Evolutionary conservation across 2,797 vertebrate species (phyloP), one percentile per base, ranked within the genome.

Genomic region (Melanotaenia pygmaea): DNA sequence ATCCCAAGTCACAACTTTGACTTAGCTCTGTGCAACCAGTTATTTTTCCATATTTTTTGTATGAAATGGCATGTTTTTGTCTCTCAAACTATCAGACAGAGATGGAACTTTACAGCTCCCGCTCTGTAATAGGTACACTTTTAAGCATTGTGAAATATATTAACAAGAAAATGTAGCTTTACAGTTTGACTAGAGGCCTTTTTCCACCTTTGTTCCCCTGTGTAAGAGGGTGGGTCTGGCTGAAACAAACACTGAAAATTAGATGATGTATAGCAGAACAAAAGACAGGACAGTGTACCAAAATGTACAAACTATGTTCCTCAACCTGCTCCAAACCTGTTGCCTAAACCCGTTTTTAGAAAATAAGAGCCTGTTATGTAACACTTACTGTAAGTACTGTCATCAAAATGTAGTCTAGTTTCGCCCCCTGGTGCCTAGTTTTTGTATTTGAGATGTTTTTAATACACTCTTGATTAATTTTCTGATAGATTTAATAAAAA

Each of bases 381-480:
- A 24, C 1, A 3, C 22, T n/a, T 8, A 4, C 20, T 54, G 7
- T 3, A 51, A 3, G 24, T n/a, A 26, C 35, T 20, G 2, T 4
- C 26, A 38, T 59, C 10, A 43, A 58, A 59, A 66, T 37, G 14
- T 22, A 12, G 74, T 65, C 38, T 13, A 28, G 8, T 50, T 64
- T n/a, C 40, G 0, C 87, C 88, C 74, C 75, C 91, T 90, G 76
- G 77, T 83, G 92, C 13, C 53, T 69, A 61, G 0, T 45, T 20
- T 1, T 54, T 57, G 12, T 71, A 81, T 10, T 67, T 9, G 56
- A 62, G 20, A 2, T 35, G 2, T 10, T 4, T 28, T 13, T 22
- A 1, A 2, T 0, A 18, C 18, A 28, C 9, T 32, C 7, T 12
- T n/a, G 0, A 32, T 34, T 45, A 4, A 20, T 54, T 60, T 70